Evolutionary conservation across 2,113 vertebrate species (phyloP).

Genomic region (Peromyscus leucopus): DNA sequence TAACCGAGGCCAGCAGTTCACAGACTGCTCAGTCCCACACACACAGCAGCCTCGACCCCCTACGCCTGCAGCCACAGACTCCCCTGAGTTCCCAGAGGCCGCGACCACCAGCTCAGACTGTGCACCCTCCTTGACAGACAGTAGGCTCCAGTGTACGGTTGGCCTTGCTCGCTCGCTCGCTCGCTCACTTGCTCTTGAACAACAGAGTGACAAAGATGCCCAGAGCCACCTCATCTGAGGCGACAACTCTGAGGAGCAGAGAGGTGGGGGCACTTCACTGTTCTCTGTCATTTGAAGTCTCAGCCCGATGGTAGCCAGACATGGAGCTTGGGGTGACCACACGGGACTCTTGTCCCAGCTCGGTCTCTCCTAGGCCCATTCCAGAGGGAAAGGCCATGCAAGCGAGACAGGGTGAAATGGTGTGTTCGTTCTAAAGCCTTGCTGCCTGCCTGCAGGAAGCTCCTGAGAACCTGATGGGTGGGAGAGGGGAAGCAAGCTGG

Average conservation of each 20-base stretch:
- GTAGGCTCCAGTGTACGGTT: neutral
- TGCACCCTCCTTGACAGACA: neutral
- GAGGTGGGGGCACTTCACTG: neutral
- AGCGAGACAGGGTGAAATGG: neutral
- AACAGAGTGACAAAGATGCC: neutral
- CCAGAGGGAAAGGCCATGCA: neutral
- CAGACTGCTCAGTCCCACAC: neutral
- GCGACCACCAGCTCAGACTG: neutral
- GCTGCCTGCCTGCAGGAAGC: neutral
- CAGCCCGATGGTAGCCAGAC: neutral
- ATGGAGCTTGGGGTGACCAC: neutral
- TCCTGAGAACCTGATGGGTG: neutral
- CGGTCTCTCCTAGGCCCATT: conserved; percentile 10
- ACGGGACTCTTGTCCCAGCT: neutral
- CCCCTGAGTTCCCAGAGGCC: neutral
- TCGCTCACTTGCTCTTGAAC: neutral
- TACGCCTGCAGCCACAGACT: neutral
- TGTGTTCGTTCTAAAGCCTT: neutral
- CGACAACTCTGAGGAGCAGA: neutral
- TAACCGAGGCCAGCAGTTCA: conserved; percentile 41
- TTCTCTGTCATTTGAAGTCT: neutral
- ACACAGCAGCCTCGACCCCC: neutral
- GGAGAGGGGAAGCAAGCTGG: neutral
- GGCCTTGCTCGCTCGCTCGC: neutral
- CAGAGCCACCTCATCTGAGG: neutral